Evolutionary conservation across 2,113 vertebrate genomes (phyloP).

Genomic region (Clarias batrachus): DNA sequence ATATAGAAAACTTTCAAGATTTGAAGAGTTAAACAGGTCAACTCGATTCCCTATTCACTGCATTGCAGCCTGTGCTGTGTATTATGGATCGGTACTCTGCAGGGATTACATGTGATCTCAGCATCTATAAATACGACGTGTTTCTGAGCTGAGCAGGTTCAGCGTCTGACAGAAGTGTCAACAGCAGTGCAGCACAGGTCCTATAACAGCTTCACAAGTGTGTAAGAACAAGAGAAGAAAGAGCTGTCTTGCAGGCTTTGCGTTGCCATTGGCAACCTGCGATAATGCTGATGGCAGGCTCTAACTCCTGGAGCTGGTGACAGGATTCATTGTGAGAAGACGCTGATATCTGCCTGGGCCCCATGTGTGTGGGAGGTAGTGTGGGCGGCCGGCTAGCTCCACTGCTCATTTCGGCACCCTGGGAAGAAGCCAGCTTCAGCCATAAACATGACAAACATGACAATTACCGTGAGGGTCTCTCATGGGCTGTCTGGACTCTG

Average conservation of each 20-base stretch:
- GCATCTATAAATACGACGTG: slow-evolving; percentile 12
- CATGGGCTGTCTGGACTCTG: background rate
- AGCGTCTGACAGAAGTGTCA: slow-evolving; percentile 20
- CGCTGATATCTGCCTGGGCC: slow-evolving; percentile 21
- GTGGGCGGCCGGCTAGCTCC: slow-evolving; percentile 48
- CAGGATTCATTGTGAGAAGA: slow-evolving; percentile 47
- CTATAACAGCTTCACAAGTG: slow-evolving; percentile 45
- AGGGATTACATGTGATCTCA: slow-evolving; percentile 25
- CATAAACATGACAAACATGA: slow-evolving; percentile 37
- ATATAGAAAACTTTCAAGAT: background rate
- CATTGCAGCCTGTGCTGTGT: background rate
- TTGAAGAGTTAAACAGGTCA: background rate
- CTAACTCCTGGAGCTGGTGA: slow-evolving; percentile 48
- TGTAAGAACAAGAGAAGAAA: slow-evolving; percentile 32
- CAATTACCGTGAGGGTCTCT: slow-evolving; percentile 17
- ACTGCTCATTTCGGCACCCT: slow-evolving; percentile 41
- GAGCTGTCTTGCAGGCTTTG: slow-evolving; percentile 37
- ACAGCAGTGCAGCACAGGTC: slow-evolving; percentile 38
- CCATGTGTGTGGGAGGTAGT: slow-evolving; percentile 34
- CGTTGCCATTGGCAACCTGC: slow-evolving; percentile 57
- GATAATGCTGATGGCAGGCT: slow-evolving; percentile 38
- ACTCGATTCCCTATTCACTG: background rate
- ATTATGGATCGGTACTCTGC: background rate
- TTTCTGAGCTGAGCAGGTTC: slow-evolving; percentile 19
- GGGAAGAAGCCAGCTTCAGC: slow-evolving; percentile 29